Evolutionary conservation across 2,797 vertebrate genomes (phyloP), one percentile per base, ranked within the genome.

Genomic region (Chiloscyllium punctatum): DNA sequence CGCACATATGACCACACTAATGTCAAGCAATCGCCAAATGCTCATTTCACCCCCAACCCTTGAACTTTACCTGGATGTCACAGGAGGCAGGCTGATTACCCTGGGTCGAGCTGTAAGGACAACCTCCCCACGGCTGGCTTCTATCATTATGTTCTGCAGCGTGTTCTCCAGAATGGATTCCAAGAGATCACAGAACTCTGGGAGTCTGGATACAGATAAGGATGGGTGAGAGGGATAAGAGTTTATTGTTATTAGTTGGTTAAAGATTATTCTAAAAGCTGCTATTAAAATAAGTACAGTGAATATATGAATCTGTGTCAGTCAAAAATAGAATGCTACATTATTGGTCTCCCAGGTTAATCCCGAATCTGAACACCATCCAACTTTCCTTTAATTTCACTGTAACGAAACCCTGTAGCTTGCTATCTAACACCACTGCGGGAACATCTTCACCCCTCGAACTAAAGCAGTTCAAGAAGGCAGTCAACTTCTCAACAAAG

Each of bases 81-180:
- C 15, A 0, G 98, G 97, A 0, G 98, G 98, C 82, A 98, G 95
- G 51, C 97, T 96, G 16, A 98, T 97, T 96, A 98, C 96, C 95
- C 98, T 97, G 1, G 98, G 98, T 16, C 62, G 96, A 0, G 98
- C 97, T 0, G 98, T 99, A 77, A 99, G 98, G 74, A 97, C 97
- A 96, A 99, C 97, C 96, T 99, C 98, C 77, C 98, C 99, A 74
- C 96, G 97, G 96, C 98, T 98, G 74, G 98, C 98, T 97, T 99
- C 99, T 0, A 97, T 97, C 97, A 99, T 97, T 96, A 99, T 97
- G 97, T 99, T 99, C 97, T 98, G 98, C 95, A 99, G 96, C 0
- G 97, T 98, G 97, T 98, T 98, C 96, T 98, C 97, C 96, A 99
- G 97, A 96, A 99, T 96, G 13, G 96, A 97, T 96, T 99, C 98